These are phyloP conservation scores for Drosophila melanica DNA, from an alignment of 1,140 invertebrate species.

Conservation along the genomic window DNA sequence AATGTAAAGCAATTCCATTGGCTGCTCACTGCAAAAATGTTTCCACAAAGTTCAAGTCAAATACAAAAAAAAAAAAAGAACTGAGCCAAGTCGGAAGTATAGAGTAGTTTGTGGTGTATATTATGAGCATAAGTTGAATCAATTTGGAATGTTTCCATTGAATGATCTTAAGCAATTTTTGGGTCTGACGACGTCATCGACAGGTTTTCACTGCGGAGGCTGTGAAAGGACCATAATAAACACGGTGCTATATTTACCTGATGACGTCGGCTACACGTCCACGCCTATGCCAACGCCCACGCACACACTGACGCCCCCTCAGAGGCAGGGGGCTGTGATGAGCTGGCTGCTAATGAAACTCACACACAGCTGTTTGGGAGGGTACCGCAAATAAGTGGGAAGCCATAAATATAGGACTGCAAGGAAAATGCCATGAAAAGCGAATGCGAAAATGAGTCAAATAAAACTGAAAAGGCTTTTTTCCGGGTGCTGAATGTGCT, in stretches of 20 bases:
- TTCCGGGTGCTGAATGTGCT: slow-evolving; percentile 26
- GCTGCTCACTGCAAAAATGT: slow-evolving; percentile 24
- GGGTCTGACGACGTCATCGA: slow-evolving; percentile 43
- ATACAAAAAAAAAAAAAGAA: slow-evolving; percentile 13
- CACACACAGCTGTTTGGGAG: slow-evolving; percentile 48
- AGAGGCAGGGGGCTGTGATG: background rate
- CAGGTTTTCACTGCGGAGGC: slow-evolving; percentile 10
- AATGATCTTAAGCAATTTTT: slow-evolving; percentile 40
- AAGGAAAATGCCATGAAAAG: slow-evolving; percentile 53
- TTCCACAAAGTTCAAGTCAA: slow-evolving; percentile 35
- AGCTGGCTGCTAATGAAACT: slow-evolving; percentile 48
- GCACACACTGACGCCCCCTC: slow-evolving; percentile 10
- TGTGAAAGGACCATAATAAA: slow-evolving; percentile 5
- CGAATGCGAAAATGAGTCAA: slow-evolving; percentile 49
- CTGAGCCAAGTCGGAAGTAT: slow-evolving; percentile 14
- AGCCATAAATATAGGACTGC: slow-evolving; percentile 66
- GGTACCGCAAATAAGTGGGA: slow-evolving; percentile 58
- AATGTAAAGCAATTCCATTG: slow-evolving; percentile 51
- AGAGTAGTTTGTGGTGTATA: background rate
- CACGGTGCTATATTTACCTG: slow-evolving; percentile 22
- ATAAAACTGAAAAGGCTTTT: slow-evolving; percentile 62
- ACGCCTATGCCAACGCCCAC: slow-evolving; percentile 19
- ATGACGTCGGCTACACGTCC: slow-evolving; percentile 41
- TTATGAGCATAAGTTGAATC: slow-evolving; percentile 22
- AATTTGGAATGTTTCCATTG: slow-evolving; percentile 60